These are phyloP conservation scores for Eulemur coronatus DNA, from an alignment of 2,797 vertebrate genomes.

Conservation along the genomic window DNA sequence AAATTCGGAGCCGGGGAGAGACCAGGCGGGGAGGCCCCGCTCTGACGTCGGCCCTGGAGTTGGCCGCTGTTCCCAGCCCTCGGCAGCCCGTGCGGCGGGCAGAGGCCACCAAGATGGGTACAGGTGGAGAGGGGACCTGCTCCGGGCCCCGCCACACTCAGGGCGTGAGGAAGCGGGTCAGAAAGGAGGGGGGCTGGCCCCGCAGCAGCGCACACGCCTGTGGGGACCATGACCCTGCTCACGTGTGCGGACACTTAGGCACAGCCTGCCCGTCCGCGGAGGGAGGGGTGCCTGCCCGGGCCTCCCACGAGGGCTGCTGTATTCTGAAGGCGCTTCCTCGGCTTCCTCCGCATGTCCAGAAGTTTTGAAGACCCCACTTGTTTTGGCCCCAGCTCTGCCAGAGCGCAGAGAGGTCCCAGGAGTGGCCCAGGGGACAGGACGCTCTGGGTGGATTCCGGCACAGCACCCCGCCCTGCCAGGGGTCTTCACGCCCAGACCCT, in stretches of 20 bases:
- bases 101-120: too few species aligned
- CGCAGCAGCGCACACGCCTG: background rate
- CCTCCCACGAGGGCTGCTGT: fast-evolving
- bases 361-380: background rate
- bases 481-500: background rate
- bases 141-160: background rate
- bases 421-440: background rate
- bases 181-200: background rate
- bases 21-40: background rate
- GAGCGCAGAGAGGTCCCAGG: background rate
- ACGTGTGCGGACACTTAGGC: fast-evolving
- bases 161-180: background rate
- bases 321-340: background rate
- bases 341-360: background rate
- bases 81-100: fast-evolving
- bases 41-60: background rate
- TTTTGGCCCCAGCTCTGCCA: background rate
- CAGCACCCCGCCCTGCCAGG: background rate
- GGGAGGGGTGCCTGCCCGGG: too few species aligned
- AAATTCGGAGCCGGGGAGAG: background rate
- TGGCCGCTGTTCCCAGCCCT: background rate
- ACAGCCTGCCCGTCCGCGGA: too few species aligned
- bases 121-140: background rate
- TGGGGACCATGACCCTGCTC: background rate
- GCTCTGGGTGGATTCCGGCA: background rate